A percentile compares a stretch with the other conserved stretches of the same genome.
phyloP scores from a whole-genome alignment of 2,113 vertebrate species.

The Strigops habroptila region DNA sequence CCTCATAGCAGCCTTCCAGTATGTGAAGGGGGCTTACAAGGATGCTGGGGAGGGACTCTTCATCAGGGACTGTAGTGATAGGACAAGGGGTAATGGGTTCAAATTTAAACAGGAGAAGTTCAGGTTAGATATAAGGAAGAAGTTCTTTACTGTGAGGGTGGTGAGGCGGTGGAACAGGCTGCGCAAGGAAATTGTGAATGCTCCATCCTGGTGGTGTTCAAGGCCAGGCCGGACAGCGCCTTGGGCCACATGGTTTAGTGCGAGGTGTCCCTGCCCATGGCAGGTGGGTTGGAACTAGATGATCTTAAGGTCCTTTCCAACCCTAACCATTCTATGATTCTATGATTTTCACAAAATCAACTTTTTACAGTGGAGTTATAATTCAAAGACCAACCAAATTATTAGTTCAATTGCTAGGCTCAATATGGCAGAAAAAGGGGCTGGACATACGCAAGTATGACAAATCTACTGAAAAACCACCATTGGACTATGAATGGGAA shows the following conservation, averaged over 20 bases:
- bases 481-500: conserved; percentile 22
- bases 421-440: not conserved
- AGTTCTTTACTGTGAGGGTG: not conserved
- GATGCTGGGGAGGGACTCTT: not conserved
- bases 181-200: not conserved
- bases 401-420: conserved; percentile 40
- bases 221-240: not conserved
- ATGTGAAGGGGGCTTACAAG: not conserved
- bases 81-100: not conserved
- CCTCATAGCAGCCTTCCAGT: not conserved
- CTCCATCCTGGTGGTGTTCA: not conserved
- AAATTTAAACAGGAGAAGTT: not conserved
- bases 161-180: not conserved
- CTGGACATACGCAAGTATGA: conserved; percentile 3
- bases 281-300: not conserved
- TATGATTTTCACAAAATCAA: not conserved
- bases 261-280: not conserved
- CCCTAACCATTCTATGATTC: not conserved
- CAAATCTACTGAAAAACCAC: conserved; percentile 23
- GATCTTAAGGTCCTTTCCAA: not conserved
- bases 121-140: not conserved
- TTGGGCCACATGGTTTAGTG: not conserved
- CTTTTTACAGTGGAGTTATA: not conserved
- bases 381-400: not conserved
- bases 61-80: not conserved